Evolutionary conservation across 23 tunicate species (phyloP).

Genomic region (Corella eumyota): DNA sequence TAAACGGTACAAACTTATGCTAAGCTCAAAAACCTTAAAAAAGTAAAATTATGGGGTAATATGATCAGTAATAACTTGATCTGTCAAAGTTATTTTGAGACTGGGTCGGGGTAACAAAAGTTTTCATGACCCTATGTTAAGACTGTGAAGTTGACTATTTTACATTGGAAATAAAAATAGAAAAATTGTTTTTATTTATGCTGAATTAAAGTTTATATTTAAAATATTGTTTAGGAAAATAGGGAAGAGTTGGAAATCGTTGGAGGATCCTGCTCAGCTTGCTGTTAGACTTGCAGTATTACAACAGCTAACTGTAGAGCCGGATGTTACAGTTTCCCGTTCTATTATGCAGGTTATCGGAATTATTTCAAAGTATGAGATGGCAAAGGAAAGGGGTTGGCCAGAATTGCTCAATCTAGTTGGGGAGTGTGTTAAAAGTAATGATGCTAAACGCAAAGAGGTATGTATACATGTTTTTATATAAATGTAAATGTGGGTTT

Average conservation of each 20-base stretch:
- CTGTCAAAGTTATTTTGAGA: too few relatives aligned
- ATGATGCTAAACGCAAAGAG: conserved; percentile 29
- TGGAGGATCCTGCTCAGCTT: conserved; percentile 8
- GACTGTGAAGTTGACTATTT: too few relatives aligned
- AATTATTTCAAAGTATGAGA: conserved; percentile 52
- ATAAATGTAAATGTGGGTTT: background rate
- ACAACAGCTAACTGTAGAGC: conserved; percentile 19
- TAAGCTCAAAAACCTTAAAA: too few relatives aligned
- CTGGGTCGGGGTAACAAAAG: too few relatives aligned
- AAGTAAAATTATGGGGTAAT: background rate
- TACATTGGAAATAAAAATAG: too few relatives aligned
- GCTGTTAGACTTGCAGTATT: conserved; percentile 34
- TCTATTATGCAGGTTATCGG: conserved; percentile 66
- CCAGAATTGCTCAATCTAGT: conserved; percentile 42
- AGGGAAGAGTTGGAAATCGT: conserved; percentile 49
- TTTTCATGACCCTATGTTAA: too few relatives aligned
- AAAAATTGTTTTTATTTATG: too few relatives aligned
- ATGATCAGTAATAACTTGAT: background rate
- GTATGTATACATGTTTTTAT: conserved; percentile 4
- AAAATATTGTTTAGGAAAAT: conserved; percentile 31
- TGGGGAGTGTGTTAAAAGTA: conserved; percentile 6
- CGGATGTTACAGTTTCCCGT: conserved; percentile 27
- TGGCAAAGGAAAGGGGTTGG: conserved; percentile 34
- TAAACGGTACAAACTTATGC: too few relatives aligned
- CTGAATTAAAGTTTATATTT: background rate